These are phyloP conservation scores for Eudasyphora cyanicolor DNA, from an alignment of 2,888 invertebrate genomes.

Conservation along the genomic window DNA sequence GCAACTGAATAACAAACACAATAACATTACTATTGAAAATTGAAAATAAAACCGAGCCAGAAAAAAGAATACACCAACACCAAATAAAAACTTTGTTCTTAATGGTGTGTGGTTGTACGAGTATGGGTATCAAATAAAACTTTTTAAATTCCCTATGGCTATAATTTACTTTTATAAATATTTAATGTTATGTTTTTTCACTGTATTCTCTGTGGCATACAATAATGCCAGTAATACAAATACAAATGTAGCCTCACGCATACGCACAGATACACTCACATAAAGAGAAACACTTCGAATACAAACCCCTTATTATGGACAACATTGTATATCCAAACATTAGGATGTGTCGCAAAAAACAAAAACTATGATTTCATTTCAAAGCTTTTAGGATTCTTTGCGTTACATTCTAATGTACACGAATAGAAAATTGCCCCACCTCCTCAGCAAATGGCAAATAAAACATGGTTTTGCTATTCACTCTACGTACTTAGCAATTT, in stretches of 20 bases:
- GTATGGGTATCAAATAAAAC: constrained; percentile 45
- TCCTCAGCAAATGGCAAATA: constrained; percentile 31
- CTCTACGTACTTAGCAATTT: constrained; percentile 38
- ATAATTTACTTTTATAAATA: constrained; percentile 64
- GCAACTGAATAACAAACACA: constrained; percentile 55
- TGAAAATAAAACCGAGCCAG: constrained; percentile 33
- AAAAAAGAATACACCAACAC: too few species aligned
- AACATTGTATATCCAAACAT: background rate
- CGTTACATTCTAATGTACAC: background rate
- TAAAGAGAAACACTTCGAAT: constrained; percentile 16
- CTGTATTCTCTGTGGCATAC: constrained; percentile 9
- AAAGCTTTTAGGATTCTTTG: background rate
- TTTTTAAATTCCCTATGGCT: constrained; percentile 55
- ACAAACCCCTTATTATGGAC: constrained; percentile 10
- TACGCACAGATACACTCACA: background rate
- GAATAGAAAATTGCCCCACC: background rate
- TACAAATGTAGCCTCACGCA: background rate
- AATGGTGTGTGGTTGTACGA: too few species aligned
- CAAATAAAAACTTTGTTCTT: background rate
- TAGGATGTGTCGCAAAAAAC: background rate
- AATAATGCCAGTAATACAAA: background rate
- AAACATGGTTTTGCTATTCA: constrained; percentile 4
- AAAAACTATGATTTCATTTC: background rate
- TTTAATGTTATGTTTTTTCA: constrained; percentile 63
- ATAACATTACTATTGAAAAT: constrained; percentile 47